Evolutionary conservation across 2,888 invertebrate genomes (phyloP).

Genomic region (Agrotis puta): DNA sequence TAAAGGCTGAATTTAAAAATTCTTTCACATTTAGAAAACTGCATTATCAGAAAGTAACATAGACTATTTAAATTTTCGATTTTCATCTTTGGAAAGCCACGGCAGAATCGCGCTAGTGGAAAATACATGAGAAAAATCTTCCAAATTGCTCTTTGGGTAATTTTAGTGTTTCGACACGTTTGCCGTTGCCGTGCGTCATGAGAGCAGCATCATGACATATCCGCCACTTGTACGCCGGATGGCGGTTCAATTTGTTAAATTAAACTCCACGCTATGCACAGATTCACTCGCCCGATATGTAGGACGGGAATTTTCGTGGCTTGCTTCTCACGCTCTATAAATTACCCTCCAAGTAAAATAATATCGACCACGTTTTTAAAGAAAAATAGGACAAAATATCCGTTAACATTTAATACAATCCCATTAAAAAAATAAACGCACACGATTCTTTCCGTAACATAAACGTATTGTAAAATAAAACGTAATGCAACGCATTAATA

Average conservation of each 20-base stretch:
- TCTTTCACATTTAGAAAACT: no score
- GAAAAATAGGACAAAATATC: not conserved
- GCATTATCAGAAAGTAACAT: no score
- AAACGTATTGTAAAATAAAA: not conserved
- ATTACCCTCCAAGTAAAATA: conserved; percentile 1
- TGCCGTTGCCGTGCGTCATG: conserved; percentile 70
- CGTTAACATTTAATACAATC: no score
- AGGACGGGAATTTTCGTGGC: conserved; percentile 52
- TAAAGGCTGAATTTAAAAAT: no score
- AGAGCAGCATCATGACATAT: conserved; percentile 78
- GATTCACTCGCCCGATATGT: conserved; percentile 74
- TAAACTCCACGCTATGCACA: conserved; percentile 80
- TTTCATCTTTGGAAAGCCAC: no score
- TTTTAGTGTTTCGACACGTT: conserved; percentile 55
- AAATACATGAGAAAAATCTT: not conserved
- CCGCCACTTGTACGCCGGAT: conserved; percentile 83
- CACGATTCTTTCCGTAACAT: no score
- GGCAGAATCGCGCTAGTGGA: no score
- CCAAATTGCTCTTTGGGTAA: conserved; percentile 13
- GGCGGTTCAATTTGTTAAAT: conserved; percentile 86
- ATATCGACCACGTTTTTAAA: not conserved
- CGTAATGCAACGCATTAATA: not conserved
- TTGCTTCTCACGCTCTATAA: conserved; percentile 47
- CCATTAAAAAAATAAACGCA: no score
- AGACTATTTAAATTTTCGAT: no score